Evolutionary conservation across 2,113 vertebrate species (phyloP).

Genomic region (Oreotrochilus melanogaster): DNA sequence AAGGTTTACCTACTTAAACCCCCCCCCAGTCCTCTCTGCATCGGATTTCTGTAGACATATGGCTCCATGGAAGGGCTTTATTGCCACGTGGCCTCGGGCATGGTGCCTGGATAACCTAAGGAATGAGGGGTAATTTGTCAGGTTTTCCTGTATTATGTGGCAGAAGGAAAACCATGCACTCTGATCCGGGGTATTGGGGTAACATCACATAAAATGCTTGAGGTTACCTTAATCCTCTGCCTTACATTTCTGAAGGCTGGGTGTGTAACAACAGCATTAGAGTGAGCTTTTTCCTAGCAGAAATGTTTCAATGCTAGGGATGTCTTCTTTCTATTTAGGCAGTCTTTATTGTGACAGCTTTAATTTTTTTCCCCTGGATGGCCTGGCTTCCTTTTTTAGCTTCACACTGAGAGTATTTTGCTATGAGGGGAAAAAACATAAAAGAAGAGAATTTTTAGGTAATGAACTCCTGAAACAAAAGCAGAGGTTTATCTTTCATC

Average conservation of each 20-base stretch:
- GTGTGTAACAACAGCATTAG: not conserved
- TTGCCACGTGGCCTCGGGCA: not conserved
- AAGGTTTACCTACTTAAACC: not conserved
- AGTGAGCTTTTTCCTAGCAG: not conserved
- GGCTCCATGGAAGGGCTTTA: not conserved
- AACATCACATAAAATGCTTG: not conserved
- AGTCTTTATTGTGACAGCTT: not conserved
- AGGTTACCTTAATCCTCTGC: not conserved
- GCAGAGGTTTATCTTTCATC: not conserved
- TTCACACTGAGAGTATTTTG: not conserved
- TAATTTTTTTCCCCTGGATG: not conserved
- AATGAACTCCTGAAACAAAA: not conserved
- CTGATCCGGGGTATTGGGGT: not conserved
- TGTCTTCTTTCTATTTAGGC: not conserved
- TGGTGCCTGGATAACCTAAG: not conserved
- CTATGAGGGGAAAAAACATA: not conserved
- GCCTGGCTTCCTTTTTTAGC: not conserved
- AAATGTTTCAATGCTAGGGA: not conserved
- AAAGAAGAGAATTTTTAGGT: not conserved
- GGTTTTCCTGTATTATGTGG: not conserved
- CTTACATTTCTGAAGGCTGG: not conserved
- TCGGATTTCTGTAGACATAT: not conserved
- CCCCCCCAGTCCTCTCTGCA: not conserved
- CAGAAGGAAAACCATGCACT: rapidly evolving
- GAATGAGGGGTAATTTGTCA: not conserved